These are phyloP conservation scores for Terrapene triunguis DNA, from an alignment of 2,113 vertebrate species.

Conservation along the genomic window DNA sequence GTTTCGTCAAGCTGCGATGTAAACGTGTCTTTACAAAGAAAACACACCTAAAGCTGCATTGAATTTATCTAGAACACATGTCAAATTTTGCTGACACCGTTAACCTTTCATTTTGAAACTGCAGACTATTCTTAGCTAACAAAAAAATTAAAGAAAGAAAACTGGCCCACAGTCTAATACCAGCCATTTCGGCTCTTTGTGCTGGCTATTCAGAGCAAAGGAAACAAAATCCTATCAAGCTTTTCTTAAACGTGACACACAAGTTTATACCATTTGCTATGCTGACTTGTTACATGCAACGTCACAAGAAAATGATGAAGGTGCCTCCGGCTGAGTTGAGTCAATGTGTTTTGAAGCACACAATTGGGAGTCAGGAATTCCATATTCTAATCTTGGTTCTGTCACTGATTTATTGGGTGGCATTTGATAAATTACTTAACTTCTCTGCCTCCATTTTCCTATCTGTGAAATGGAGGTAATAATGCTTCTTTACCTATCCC, in stretches of 20 bases:
- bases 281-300: neutral
- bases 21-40: constrained; percentile 19
- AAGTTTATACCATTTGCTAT: neutral
- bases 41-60: neutral
- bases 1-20: constrained; percentile 29
- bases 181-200: constrained; percentile 38
- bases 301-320: constrained; percentile 41
- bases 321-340: constrained; percentile 17
- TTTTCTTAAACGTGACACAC: neutral
- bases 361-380: neutral
- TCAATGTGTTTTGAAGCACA: neutral
- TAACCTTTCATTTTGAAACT: constrained; percentile 52
- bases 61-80: constrained; percentile 6
- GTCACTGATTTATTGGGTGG: neutral
- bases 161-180: neutral
- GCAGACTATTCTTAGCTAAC: neutral
- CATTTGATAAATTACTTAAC: neutral
- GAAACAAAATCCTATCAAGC: constrained; percentile 42
- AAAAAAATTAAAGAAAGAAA: constrained; percentile 1
- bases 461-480: neutral
- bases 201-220: neutral
- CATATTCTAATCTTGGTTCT: constrained; percentile 3
- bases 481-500: rapidly evolving
- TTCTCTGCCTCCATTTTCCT: neutral
- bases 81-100: constrained; percentile 49